Evolutionary conservation across 2,113 vertebrate genomes (phyloP).

Genomic region (Formicarius rufipectus): DNA sequence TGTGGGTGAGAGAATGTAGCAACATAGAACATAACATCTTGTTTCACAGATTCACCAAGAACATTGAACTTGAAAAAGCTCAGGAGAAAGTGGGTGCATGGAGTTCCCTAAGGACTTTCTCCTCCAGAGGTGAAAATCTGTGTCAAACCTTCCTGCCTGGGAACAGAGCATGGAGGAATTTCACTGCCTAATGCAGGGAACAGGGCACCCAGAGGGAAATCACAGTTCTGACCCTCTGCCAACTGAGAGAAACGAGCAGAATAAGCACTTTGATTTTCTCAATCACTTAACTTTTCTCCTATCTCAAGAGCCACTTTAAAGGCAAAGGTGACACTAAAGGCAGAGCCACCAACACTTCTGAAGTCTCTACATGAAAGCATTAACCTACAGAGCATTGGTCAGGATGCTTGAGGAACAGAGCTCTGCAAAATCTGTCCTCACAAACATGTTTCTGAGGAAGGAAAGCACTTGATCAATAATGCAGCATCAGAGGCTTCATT

Average conservation of each 20-base stretch:
- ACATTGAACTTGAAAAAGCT: neutral
- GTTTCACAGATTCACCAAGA: neutral
- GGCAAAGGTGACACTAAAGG: neutral
- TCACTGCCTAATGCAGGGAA: neutral
- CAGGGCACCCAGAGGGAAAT: neutral
- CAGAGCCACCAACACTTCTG: neutral
- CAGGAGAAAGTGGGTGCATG: neutral
- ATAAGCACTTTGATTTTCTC: neutral
- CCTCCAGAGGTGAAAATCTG: neutral
- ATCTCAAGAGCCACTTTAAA: neutral
- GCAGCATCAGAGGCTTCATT: fast-evolving
- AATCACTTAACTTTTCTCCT: neutral
- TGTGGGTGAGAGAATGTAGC: neutral
- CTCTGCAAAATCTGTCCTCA: neutral
- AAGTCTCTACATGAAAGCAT: neutral
- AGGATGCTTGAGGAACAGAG: neutral
- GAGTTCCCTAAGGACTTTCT: neutral
- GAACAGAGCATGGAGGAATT: neutral
- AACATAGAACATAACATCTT: neutral
- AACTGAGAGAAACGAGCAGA: neutral
- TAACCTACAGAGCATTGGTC: neutral
- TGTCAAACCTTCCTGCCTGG: neutral
- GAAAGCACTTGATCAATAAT: fast-evolving
- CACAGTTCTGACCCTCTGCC: neutral
- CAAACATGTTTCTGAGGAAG: neutral